A percentile compares a stretch with the other conserved stretches of the same genome.
Evolutionary conservation across 2,797 vertebrate species (phyloP).

Genomic region (Phrynocephalus forsythii): DNA sequence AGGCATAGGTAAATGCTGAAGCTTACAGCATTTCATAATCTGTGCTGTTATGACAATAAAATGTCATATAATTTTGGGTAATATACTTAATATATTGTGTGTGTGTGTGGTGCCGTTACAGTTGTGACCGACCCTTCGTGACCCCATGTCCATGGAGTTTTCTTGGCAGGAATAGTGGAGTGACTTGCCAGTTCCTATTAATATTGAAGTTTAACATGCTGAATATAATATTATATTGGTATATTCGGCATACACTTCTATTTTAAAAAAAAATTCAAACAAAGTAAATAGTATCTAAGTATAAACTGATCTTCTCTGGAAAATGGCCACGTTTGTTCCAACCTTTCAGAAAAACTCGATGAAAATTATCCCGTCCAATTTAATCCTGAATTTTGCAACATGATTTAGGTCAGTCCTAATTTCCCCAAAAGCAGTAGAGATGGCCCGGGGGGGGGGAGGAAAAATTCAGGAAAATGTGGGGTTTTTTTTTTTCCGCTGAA

Average conservation of each 20-base stretch:
- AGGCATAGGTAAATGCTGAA: not conserved
- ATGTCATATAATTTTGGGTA: not conserved
- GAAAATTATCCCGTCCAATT: not conserved
- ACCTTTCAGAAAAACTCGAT: not conserved
- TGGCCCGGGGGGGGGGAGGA: too few species aligned
- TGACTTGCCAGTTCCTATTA: too few species aligned
- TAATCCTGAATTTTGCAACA: not conserved
- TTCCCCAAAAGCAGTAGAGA: not conserved
- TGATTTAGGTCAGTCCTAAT: not conserved
- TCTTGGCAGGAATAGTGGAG: too few species aligned
- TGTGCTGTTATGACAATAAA: not conserved
- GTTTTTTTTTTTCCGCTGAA: too few species aligned
- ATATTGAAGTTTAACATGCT: too few species aligned
- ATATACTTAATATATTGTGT: not conserved
- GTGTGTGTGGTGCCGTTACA: too few species aligned
- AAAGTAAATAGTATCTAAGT: not conserved
- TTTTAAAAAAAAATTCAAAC: not conserved
- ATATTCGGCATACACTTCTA: not conserved
- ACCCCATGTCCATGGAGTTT: too few species aligned
- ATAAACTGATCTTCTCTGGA: not conserved
- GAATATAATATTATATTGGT: not conserved
- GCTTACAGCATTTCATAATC: not conserved
- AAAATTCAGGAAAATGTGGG: too few species aligned
- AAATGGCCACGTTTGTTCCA: conserved; percentile 13
- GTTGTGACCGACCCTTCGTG: too few species aligned